Evolutionary conservation across 2,888 invertebrate species (phyloP), one percentile per base, ranked within the genome.

Genomic region (Chrysodeixis includens): DNA sequence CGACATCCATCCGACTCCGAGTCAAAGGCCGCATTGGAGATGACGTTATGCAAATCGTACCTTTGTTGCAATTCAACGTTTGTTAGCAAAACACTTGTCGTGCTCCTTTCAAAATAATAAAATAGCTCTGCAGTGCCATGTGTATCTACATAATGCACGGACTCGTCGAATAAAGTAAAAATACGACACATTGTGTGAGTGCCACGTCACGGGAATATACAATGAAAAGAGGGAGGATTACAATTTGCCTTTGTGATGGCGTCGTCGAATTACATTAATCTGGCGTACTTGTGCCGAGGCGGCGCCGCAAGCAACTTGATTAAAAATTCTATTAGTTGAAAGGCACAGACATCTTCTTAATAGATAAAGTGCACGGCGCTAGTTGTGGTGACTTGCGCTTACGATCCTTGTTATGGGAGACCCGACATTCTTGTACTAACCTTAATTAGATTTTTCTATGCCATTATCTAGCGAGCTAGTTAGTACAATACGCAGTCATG

Each of bases 301-400:
- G 89, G 89, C 86, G 74, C 74, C 92, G 88, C 93, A 90, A 92
- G 87, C 91, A 90, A 93, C 93, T 92, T 94, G 93, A 94, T 94
- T 94, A 94, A 95, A 94, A 93, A 94, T 93, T 93, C 94, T 94
- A 94, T 94, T 95, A 94, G 93, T 93, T 92, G 89, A 93, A 94
- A 94, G 91, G 91, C 91, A 86, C 88, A 90, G 93, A 91, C 90
- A 86, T 90, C 89, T 90, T 87, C 91, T 90, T 93, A 92, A 93
- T 92, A 93, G 91, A 91, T 92, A 91, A 92, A 93, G 90, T 91
- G 91, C 89, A 89, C 85, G 85, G 71, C 78, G 86, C 81, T 84
- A 85, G 83, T 87, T 84, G 81, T 74, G 83, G 83, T 82, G 82
- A 84, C 83, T 85, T 83, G 82, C 74, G 75, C 79, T 72, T 81